Conservation (phyloP, 2,888 invertebrate species). For the Bellardia bayeri region DNA sequence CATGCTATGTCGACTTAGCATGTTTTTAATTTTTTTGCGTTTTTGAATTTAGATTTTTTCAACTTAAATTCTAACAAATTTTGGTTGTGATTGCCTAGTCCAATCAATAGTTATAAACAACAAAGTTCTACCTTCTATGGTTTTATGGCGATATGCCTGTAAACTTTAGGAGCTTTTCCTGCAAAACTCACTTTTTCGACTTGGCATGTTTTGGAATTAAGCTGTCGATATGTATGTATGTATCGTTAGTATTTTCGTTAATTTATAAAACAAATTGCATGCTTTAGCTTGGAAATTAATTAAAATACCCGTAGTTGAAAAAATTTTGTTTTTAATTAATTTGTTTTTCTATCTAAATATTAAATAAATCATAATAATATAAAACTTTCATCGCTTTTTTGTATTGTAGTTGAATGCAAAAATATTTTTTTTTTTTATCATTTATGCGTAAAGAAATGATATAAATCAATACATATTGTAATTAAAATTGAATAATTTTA, state of each 20-base stretch:
- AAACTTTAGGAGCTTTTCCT: no score
- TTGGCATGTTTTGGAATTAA: no score
- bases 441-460: constrained; percentile 67
- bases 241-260: background rate
- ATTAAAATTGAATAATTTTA: constrained; percentile 50
- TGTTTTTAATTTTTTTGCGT: no score
- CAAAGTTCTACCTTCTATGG: no score
- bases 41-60: no score
- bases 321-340: constrained; percentile 2
- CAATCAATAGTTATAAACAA: no score
- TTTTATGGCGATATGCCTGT: no score
- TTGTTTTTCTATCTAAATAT: background rate
- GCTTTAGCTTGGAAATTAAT: constrained; percentile 15
- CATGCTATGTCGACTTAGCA: no score
- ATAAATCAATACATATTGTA: constrained; percentile 62
- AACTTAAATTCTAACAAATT: no score
- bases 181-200: no score
- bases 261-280: constrained; percentile 14
- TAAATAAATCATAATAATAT: constrained; percentile 29
- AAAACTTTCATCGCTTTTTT: constrained; percentile 65
- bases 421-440: constrained; percentile 43
- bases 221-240: no score
- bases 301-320: background rate
- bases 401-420: background rate
- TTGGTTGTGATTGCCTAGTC: no score